Evolutionary conservation across 2,888 invertebrate species (phyloP), one percentile per base, ranked within the genome.

Genomic region (Acronicta psi): DNA sequence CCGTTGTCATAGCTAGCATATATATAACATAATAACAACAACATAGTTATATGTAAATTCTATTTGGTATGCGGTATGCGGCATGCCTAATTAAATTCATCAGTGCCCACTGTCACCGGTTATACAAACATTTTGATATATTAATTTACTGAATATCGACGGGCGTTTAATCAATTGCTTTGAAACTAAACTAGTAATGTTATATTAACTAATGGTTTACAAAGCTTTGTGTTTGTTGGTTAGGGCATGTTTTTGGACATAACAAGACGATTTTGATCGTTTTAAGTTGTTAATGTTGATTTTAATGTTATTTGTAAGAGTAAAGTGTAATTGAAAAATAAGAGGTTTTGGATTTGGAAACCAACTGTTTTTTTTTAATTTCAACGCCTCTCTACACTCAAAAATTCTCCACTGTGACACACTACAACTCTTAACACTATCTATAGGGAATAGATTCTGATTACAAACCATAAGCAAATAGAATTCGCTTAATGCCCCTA

Each of bases 121-220:
- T 52, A 18, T 1, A 16, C 46, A 51, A 63, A 68, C 42, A 59
- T 54, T n/a, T n/a, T n/a, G n/a, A n/a, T 18, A 45, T 45, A 68
- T 58, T 62, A 57, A 64, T 64, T 57, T 46, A 9, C 17, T 17
- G 20, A 49, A 36, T 18, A 23, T 42, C 8, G 1, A 2, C 37
- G 6, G 29, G 18, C 37, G 16, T 14, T 14, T 34, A 57, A 34
- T 45, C 57, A 50, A 64, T 65, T 10, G 45, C 10, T 45, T 56
- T 42, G 18, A 45, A 47, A 38, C 29, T 16, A 43, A 11, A 11
- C 23, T 14, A 14, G 11, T 20, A 36, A 63, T 36, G 44, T 45
- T 64, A 49, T 56, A 49, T 43, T 29, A 63, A 36, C 9, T 43
- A 56, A 64, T 44, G 13, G n/a, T n/a, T n/a, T n/a, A n/a, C n/a